Percentiles rank a stretch among this genome's conserved stretches.
These are phyloP conservation scores for Nomada lathburiana DNA, from an alignment of 2,888 invertebrate species.

Conservation along the genomic window DNA sequence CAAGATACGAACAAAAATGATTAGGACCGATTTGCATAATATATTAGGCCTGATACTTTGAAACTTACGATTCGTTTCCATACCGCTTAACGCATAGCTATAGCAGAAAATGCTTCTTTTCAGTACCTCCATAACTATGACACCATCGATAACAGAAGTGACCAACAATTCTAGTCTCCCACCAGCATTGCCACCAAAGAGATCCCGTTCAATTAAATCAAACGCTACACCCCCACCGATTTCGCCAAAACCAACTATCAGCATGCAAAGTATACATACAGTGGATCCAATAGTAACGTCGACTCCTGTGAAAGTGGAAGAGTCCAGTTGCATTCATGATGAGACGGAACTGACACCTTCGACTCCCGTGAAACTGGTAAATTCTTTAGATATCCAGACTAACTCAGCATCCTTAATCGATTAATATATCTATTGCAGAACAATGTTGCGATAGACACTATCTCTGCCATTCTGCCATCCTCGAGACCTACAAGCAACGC, in stretches of 20 bases:
- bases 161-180: constrained; percentile 84
- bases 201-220: constrained; percentile 84
- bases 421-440: constrained; percentile 70
- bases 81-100: no score
- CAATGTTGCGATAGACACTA: constrained; percentile 73
- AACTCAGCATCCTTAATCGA: neutral
- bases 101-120: constrained; percentile 16
- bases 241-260: constrained; percentile 81
- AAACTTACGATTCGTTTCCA: no score
- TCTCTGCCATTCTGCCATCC: constrained; percentile 65
- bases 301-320: constrained; percentile 78
- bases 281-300: constrained; percentile 77
- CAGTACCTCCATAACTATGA: constrained; percentile 79
- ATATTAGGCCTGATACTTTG: no score
- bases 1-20: no score
- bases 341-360: constrained; percentile 75
- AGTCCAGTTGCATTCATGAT: constrained; percentile 66
- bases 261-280: constrained; percentile 84
- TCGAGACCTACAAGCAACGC: constrained; percentile 81
- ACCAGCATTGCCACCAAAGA: constrained; percentile 88
- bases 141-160: constrained; percentile 78
- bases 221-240: constrained; percentile 79
- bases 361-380: constrained; percentile 76
- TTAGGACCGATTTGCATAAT: no score
- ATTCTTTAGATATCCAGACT: constrained; percentile 7